Conservation (phyloP, 2,888 invertebrate species). For the Anodontia alba region DNA sequence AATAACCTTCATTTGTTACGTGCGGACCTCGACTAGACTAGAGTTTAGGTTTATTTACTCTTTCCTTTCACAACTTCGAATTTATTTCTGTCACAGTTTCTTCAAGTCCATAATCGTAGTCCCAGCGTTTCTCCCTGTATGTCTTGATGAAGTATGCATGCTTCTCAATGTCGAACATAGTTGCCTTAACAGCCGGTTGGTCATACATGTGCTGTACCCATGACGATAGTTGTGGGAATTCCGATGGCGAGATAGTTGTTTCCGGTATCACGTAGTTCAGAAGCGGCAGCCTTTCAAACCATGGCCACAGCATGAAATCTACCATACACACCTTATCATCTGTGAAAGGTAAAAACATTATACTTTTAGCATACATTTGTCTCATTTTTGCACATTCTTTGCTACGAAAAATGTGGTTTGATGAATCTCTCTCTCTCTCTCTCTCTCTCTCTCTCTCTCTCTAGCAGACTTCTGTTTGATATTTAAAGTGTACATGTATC, state of each 20-base stretch:
- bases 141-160: conserved; percentile 68
- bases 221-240: conserved; percentile 56
- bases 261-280: conserved; percentile 62
- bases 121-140: conserved; percentile 63
- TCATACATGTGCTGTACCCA: conserved; percentile 73
- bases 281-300: conserved; percentile 76
- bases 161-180: conserved; percentile 56
- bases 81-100: not conserved
- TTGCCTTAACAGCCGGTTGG: conserved; percentile 70
- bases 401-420: no score
- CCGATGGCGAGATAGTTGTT: conserved; percentile 46
- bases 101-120: conserved; percentile 69
- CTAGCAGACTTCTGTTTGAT: no score
- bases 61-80: conserved; percentile 2
- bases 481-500: no score
- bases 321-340: conserved; percentile 69
- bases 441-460: no score
- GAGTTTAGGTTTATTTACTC: no score
- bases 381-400: no score
- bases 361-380: no score
- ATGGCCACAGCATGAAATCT: conserved; percentile 82
- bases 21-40: no score
- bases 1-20: no score
- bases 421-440: no score
- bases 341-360: no score